Conservation (phyloP, 1,140 invertebrate species). For the Macrotrachela quadricornifera region DNA sequence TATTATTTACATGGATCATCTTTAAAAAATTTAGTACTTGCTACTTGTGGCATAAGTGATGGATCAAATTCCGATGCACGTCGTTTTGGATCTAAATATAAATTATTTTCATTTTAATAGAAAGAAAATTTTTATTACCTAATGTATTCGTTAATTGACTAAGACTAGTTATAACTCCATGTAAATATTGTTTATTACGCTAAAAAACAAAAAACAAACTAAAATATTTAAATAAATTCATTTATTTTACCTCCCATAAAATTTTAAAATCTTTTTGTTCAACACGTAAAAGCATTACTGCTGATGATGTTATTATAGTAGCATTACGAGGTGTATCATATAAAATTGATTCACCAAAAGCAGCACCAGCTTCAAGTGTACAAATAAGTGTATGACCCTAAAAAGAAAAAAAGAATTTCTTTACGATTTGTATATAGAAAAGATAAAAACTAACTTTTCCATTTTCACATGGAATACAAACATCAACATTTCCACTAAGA, state of each 20-base stretch:
- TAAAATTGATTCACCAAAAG: constrained; percentile 51
- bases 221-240: neutral
- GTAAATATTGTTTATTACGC: constrained; percentile 25
- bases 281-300: constrained; percentile 48
- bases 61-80: constrained; percentile 7
- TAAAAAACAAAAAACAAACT: constrained; percentile 12
- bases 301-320: constrained; percentile 49
- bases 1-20: neutral
- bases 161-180: constrained; percentile 22
- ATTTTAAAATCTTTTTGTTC: constrained; percentile 51
- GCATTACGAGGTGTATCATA: constrained; percentile 46
- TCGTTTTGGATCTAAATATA: constrained; percentile 5
- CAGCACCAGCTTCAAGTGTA: constrained; percentile 48
- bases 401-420: neutral
- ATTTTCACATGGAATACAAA: constrained; percentile 35
- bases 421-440: constrained; percentile 10
- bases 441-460: constrained; percentile 33
- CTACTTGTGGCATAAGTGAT: neutral
- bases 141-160: constrained; percentile 11
- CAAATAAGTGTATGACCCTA: constrained; percentile 43
- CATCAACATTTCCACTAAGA: constrained; percentile 45
- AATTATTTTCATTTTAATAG: too few relatives aligned
- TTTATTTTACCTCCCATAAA: constrained; percentile 46
- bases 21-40: neutral
- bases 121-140: too few relatives aligned